phyloP scores from a whole-genome alignment of 2,888 invertebrate genomes.

The Amphipyra berbera region DNA sequence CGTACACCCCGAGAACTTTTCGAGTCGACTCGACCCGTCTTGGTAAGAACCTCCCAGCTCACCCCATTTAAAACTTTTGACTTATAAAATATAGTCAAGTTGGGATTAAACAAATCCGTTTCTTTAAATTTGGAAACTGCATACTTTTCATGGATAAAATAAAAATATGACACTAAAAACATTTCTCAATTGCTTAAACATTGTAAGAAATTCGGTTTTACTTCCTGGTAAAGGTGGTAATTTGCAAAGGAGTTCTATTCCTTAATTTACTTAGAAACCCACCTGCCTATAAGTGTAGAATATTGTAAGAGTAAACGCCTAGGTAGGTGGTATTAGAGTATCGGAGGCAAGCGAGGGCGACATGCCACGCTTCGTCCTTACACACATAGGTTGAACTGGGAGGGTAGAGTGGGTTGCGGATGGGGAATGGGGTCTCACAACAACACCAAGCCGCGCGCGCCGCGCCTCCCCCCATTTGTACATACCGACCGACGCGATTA shows the following conservation, averaged over 20 bases:
- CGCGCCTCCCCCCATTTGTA: conserved; percentile 46
- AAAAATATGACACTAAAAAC: not conserved
- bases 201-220: not conserved
- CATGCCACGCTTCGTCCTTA: conserved; percentile 50
- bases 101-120: conserved; percentile 35
- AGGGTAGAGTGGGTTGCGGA: conserved; percentile 58
- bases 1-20: conserved; percentile 47
- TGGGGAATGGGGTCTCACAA: conserved; percentile 60
- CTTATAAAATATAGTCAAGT: conserved; percentile 72
- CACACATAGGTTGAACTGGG: conserved; percentile 56
- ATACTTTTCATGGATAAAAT: not conserved
- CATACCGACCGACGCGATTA: conserved; percentile 73
- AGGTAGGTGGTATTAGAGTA: conserved; percentile 35
- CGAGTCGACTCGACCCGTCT: conserved; percentile 41
- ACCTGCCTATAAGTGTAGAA: conserved; percentile 1
- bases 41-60: conserved; percentile 45
- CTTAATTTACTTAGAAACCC: not conserved
- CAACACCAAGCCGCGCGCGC: conserved; percentile 54
- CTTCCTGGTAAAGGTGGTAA: too few species aligned
- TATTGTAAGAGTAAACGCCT: conserved; percentile 27
- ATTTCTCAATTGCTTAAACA: not conserved
- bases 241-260: too few species aligned
- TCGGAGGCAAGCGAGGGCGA: conserved; percentile 55
- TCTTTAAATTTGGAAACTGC: not conserved
- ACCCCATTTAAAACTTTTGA: conserved; percentile 63